Evolutionary conservation across 2,888 invertebrate species (phyloP).

Genomic region (Papilio elwesi): DNA sequence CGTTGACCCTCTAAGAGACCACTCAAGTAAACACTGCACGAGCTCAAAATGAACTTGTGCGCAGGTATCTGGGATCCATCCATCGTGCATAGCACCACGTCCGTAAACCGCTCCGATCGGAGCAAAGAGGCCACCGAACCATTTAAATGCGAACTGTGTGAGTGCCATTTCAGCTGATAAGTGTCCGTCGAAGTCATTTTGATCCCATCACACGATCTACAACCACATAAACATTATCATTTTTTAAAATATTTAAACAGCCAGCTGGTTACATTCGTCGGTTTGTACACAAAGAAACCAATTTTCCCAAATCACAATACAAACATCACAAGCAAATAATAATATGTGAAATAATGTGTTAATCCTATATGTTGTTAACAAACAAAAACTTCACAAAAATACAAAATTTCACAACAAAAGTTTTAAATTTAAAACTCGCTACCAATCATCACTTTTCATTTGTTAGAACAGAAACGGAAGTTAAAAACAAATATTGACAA

Average conservation of each 20-base stretch:
- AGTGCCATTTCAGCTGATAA: conserved; percentile 95
- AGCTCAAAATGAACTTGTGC: conserved; percentile 92
- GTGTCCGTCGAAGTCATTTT: conserved; percentile 87
- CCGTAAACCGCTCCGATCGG: conserved; percentile 92
- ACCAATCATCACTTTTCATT: background rate
- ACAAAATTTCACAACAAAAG: background rate
- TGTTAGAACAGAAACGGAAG: background rate
- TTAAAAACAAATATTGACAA: background rate
- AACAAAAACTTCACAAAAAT: background rate
- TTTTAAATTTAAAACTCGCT: background rate
- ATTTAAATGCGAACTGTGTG: conserved; percentile 92
- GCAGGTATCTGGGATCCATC: conserved; percentile 92
- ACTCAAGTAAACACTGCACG: conserved; percentile 87
- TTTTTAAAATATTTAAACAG: conserved; percentile 41
- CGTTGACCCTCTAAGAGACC: conserved; percentile 78
- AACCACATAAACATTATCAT: conserved; percentile 43
- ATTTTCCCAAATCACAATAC: conserved; percentile 23
- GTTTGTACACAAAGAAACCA: conserved; percentile 24
- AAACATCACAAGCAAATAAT: background rate
- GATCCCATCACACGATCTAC: conserved; percentile 49
- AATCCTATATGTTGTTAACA: background rate
- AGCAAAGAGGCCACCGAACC: conserved; percentile 91
- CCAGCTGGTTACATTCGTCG: conserved; percentile 11
- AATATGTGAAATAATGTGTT: background rate
- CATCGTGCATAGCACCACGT: conserved; percentile 91